Base-by-base conservation (phyloP, 2,797 vertebrate species). In the Intellagama lesueurii region DNA sequence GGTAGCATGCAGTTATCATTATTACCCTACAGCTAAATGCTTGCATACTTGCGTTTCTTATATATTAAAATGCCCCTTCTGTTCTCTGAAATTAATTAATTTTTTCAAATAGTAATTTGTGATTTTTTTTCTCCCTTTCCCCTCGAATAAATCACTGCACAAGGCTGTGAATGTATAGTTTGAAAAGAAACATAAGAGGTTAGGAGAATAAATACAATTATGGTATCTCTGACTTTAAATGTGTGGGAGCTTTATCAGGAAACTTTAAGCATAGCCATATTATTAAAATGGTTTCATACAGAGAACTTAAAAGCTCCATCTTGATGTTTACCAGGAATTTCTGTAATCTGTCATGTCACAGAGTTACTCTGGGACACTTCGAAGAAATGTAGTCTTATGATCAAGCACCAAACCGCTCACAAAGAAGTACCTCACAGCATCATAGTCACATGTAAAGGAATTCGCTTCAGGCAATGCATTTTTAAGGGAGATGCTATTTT, bases 311-410 rank as follows among this genome's bases (percentile, higher is more conserved):
- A 87, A 73, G 87, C 88, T 88, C 26, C 4, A 19, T 88, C 16
- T 87, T 83, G 87, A 87, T 9, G 81, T 72, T 81, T 32, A 82
- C 77, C 88, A 83, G 83, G 91, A 90, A 91, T 28, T 91, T 49
- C 64, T 86, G 16, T 75, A 85, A 88, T 83, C 52, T 52, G n/a
- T 92, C 44, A 79, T 60, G 79, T 90, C 81, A 84, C 81, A 88
- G 89, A 93, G 75, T 0, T 87, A 72, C 40, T 76, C n/a, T 80
- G 86, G 81, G 77, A 80, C 77, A 87, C 77, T 56, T 72, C 66
- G 56, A 87, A 87, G 84, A 88, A 87, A 40, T 82, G 2, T 75
- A 14, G 64, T 56, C 66, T 80, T 52, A 12, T 44, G 72, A 92
- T 19, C 2, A 87, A 52, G 52, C 91, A 93, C 89, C 35, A 90